Base-by-base conservation (phyloP, 2,797 vertebrate species). In the Mallotus villosus region DNA sequence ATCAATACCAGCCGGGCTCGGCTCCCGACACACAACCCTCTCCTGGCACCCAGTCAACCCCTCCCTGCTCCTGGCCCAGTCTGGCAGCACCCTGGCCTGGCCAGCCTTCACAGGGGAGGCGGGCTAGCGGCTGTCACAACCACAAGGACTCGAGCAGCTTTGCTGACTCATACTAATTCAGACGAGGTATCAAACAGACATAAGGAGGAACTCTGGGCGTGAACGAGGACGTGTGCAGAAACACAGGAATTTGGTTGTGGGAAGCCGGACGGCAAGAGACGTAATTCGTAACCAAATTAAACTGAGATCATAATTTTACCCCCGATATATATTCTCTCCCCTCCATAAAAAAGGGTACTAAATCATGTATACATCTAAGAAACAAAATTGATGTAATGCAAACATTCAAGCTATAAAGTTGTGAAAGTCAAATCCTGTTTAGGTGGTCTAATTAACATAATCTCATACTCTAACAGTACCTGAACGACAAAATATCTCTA, bases 391-490 rank as follows among this genome's bases (percentile, higher is more conserved):
- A 92, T 90, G 88, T 71, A 88, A 92, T 92, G 91, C 84, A 88
- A 92, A 91, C 90, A 84, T 79, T 81, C 76, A 93, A 91, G 88
- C 90, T 91, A 81, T 86, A 86, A 87, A 81, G 79, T 69, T 91
- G 89, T 90, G 89, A 90, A 91, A 93, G 90, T 79, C 73, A 89
- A 93, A 93, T 92, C 92, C 92, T 92, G 93, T 92, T 94, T 89
- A 82, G 4, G 49, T 79, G 58, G 75, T 46, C 74, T 68, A 73
- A 76, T 61, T 59, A 25, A 46, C 9, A 37, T 37, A 37, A 37
- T 37, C 8, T 46, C 41, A 46, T 46, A 12, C 11, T 41, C 34
- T 41, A 12, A 41, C 14, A 46, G 41, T 3, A 46, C 41, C 41
- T 46, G 41, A 46, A 75, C 1, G 37, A 1, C 27, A 63, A 71